Base-by-base conservation (phyloP, 1,140 invertebrate species). In the Pachypsylla venusta region DNA sequence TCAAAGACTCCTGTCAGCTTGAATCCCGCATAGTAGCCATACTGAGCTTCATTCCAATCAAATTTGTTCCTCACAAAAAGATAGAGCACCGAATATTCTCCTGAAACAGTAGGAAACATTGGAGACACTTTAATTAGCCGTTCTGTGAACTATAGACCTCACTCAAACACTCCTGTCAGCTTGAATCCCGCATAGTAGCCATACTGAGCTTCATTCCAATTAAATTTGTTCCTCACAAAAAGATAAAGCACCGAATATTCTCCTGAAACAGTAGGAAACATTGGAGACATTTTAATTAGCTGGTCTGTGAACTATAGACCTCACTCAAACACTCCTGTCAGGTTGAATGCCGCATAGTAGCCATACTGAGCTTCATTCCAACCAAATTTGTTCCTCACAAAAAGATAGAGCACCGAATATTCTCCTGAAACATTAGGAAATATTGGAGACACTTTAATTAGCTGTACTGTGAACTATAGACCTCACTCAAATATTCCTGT, bases 171-270 rank as follows among this genome's bases (percentile, higher is more conserved):
- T 1, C 60, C 58, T 1, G 64, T 56, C 61, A 64, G 62, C 39
- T 64, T 63, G 59, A 61, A 67, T 19, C 59, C 57, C 10, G 62
- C 60, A 54, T 63, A 67, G 2, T 62, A 56, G 4, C 64, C 61
- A 25, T 63, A 65, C 25, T 65, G 61, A 2, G 58, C 59, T 57
- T 64, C 60, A 35, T 63, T 60, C 65, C 65, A 67, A 20, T 57
- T 56, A 20, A 65, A 63, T 42, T 64, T 65, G n/a, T 63, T 61
- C 39, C 65, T 48, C 12, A 65, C 55, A 39, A 62, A 67, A 1
- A 67, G 58, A 57, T 65, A 67, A n/a, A 67, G 58, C n/a, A 66
- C 59, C 13, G 63, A 64, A 27, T 54, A 62, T 57, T 66, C 65
- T 13, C 65, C 65, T 60, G 54, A 55, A 60, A 63, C n/a, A n/a